Percentiles rank a stretch among this genome's conserved stretches.
Evolutionary conservation across 1,140 invertebrate species (phyloP).

Genomic region (Microplitis mediator): DNA sequence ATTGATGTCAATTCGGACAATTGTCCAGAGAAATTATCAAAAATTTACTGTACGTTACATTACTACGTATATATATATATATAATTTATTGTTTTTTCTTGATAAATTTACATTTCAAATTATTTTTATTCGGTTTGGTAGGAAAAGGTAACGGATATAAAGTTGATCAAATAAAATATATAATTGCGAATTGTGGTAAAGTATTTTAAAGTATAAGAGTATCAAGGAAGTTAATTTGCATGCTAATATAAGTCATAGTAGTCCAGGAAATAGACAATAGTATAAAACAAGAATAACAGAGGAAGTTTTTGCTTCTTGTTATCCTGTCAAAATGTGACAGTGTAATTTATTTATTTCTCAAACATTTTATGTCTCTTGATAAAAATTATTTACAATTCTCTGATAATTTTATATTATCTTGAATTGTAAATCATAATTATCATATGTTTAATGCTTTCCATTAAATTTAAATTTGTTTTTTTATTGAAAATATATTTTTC

Average conservation of each 20-base stretch:
- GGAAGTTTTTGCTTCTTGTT: background rate
- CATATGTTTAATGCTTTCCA: too few species aligned
- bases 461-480: background rate
- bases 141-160: background rate
- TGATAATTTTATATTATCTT: background rate
- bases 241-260: slow-evolving; percentile 25
- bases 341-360: slow-evolving; percentile 3
- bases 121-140: background rate
- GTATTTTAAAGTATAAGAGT: too few species aligned
- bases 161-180: background rate
- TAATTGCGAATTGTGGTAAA: background rate
- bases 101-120: slow-evolving; percentile 8
- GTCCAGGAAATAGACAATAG: background rate
- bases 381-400: background rate
- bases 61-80: too few species aligned
- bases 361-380: background rate
- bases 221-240: slow-evolving; percentile 17
- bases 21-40: too few species aligned
- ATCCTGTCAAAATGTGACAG: background rate
- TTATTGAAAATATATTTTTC: too few species aligned
- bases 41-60: too few species aligned
- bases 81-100: background rate
- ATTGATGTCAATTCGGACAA: too few species aligned
- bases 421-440: too few species aligned
- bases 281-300: background rate